Evolutionary conservation across 2,797 vertebrate genomes (phyloP).

Genomic region (Nasua narica): DNA sequence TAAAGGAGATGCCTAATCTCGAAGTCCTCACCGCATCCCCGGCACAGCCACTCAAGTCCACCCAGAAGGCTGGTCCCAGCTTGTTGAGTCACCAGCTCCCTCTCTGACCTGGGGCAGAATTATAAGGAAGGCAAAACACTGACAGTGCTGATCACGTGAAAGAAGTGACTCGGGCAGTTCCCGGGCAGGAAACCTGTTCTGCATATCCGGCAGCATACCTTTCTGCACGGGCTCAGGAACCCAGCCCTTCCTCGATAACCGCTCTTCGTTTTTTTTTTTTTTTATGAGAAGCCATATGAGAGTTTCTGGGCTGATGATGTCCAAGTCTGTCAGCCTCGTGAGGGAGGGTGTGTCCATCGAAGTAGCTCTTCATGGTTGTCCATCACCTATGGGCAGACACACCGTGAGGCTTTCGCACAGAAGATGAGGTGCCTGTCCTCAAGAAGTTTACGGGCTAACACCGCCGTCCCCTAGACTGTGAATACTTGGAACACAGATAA

Average conservation of each 20-base stretch:
- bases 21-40: not conserved
- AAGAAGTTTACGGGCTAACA: not conserved
- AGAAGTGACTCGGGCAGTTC: constrained; percentile 25
- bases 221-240: not conserved
- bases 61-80: not conserved
- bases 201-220: not conserved
- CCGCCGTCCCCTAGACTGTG: no score
- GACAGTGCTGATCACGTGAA: not conserved
- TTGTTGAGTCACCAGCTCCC: not conserved
- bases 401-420: fast-evolving
- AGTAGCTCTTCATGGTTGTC: not conserved
- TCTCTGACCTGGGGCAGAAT: not conserved
- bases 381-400: no score
- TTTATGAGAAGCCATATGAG: not conserved
- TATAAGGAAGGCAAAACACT: not conserved
- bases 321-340: not conserved
- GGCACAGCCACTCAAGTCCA: not conserved
- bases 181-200: not conserved
- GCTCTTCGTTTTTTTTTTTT: not conserved
- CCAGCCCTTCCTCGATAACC: not conserved
- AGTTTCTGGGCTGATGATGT: not conserved
- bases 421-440: not conserved
- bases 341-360: not conserved
- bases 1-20: not conserved
- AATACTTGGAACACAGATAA: not conserved